phyloP scores from a whole-genome alignment of 1,140 invertebrate genomes.

The Apis mellifera region DNA sequence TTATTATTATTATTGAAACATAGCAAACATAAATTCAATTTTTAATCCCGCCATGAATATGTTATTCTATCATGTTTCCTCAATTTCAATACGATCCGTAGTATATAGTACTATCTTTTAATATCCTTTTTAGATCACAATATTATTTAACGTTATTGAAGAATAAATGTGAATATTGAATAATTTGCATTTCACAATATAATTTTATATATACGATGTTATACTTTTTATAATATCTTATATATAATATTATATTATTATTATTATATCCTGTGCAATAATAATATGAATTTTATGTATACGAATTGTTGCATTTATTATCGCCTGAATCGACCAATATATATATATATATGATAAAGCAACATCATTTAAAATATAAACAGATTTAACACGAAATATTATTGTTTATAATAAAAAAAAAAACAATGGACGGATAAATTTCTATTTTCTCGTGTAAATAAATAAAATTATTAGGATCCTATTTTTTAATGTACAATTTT shows the following conservation, averaged over 20 bases:
- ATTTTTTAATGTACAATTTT: not conserved
- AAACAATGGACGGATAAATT: not conserved
- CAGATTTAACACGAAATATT: not conserved
- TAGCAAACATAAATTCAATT: not conserved
- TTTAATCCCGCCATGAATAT: not conserved
- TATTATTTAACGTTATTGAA: constrained; percentile 16
- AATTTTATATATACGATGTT: constrained; percentile 52
- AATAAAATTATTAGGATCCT: constrained; percentile 6
- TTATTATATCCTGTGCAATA: constrained; percentile 46
- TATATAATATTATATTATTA: constrained; percentile 48
- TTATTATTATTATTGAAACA: constrained; percentile 10
- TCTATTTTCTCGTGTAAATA: constrained; percentile 23
- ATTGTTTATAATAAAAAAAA: not conserved
- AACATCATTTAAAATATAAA: not conserved
- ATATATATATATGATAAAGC: not conserved
- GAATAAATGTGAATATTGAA: constrained; percentile 15
- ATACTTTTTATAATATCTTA: constrained; percentile 47
- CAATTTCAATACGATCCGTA: not conserved
- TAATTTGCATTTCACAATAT: constrained; percentile 25
- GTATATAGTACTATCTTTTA: constrained; percentile 25
- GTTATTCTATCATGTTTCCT: not conserved
- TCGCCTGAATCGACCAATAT: constrained; percentile 36
- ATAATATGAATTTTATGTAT: constrained; percentile 36
- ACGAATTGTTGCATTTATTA: constrained; percentile 36
- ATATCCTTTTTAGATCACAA: not conserved